Evolutionary conservation across 2,113 vertebrate genomes (phyloP), one percentile per base, ranked within the genome.

Genomic region (Colistium nudipinnis): DNA sequence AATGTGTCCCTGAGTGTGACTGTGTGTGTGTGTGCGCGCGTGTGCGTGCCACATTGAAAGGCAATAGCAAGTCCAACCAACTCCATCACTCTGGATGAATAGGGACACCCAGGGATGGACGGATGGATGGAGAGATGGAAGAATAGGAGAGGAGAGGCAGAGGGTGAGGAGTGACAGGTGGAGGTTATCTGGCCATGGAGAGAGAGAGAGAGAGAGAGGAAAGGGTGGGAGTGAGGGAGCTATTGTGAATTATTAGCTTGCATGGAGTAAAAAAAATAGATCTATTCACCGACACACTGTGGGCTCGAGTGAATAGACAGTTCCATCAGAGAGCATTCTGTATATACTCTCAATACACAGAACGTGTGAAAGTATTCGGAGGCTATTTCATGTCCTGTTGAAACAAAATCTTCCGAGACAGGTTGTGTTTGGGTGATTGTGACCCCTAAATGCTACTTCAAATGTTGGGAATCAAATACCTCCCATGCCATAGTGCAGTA

Each of bases 31-130:
- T 44, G 57, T 54, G 69, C 36, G 62, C 30, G 54, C 33, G 54
- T 45, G 61, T 20, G 45, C 51, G 27, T 3, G 31, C 33, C 55
- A 36, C 76, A 84, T 33, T 89, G 85, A 89, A 87, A 87, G 47
- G 78, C 74, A 70, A 74, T 11, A 35, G 84, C 69, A 28, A 78
- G 74, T 83, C 66, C 5, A 71, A 86, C 77, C 67, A 80, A 86
- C 80, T 88, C 83, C 72, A 90, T 90, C 86, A 78, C 80, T 62
- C 16, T 19, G 63, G 66, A 74, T 88, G 87, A 90, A 91, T 91
- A 80, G 80, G 80, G 71, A 82, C 75, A 59, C 71, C 38, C 57
- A 80, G 62, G 77, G 70, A 76, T 80, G 84, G 79, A 71, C 62
- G 80, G 72, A 80, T 55, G 63, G 70, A 75, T 31, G 70, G 68